These are phyloP conservation scores for Pterostichus niger DNA, from an alignment of 2,888 invertebrate species.

Conservation along the genomic window DNA sequence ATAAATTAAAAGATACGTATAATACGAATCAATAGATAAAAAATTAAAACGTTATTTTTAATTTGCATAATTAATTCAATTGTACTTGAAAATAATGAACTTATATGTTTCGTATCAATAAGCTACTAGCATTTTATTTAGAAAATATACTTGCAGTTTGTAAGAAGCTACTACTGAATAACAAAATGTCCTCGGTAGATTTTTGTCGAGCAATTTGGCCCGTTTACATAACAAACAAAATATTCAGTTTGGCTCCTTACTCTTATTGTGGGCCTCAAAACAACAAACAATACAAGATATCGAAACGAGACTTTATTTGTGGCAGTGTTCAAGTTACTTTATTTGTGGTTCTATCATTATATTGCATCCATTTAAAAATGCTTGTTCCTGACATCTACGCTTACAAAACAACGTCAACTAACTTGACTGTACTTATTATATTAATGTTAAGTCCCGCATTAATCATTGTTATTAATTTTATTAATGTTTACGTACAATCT, in stretches of 20 bases:
- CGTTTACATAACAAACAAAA: background rate
- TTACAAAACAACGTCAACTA: conserved; percentile 7
- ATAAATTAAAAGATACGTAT: too few species aligned
- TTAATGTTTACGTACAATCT: background rate
- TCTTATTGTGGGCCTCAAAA: background rate
- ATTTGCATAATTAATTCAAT: too few species aligned
- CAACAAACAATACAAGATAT: conserved; percentile 3
- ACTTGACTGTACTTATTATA: background rate
- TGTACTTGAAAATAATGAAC: too few species aligned
- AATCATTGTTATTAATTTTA: background rate
- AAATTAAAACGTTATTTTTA: too few species aligned
- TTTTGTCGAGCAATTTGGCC: background rate
- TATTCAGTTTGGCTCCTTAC: conserved; percentile 15
- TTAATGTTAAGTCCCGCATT: background rate
- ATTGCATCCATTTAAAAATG: background rate
- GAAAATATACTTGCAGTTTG: too few species aligned
- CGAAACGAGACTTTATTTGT: background rate
- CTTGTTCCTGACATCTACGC: background rate
- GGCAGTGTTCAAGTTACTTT: background rate
- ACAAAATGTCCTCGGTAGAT: background rate
- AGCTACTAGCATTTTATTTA: too few species aligned
- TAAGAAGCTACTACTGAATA: too few species aligned
- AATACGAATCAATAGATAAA: too few species aligned
- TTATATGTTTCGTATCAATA: too few species aligned
- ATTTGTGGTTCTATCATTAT: background rate